Evolutionary conservation across 2,888 invertebrate species (phyloP).

Genomic region (Drosophila acutilabella): DNA sequence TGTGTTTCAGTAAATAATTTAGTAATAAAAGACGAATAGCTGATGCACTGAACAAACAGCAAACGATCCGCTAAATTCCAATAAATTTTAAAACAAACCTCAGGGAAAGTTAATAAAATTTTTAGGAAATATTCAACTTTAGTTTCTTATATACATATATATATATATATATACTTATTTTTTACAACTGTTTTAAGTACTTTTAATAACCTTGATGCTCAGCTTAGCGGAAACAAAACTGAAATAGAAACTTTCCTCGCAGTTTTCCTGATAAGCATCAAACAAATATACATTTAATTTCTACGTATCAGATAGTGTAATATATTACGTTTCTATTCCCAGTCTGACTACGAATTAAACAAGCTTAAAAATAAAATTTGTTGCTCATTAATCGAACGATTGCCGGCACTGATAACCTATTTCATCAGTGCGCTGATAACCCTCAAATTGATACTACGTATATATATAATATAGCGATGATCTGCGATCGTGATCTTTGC

Average conservation of each 20-base stretch:
- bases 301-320: conserved; percentile 9
- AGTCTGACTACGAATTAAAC: neutral
- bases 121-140: too few species aligned
- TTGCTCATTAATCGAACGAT: conserved; percentile 68
- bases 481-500: conserved; percentile 64
- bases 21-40: neutral
- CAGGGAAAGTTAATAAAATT: too few species aligned
- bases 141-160: too few species aligned
- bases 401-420: conserved; percentile 69
- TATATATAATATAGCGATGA: conserved; percentile 49
- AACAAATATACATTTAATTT: neutral
- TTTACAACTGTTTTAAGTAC: neutral
- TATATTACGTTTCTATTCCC: conserved; percentile 3
- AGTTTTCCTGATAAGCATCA: neutral
- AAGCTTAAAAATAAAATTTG: conserved; percentile 56
- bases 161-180: too few species aligned
- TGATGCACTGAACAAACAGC: neutral
- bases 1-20: neutral
- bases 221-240: neutral
- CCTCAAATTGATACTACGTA: conserved; percentile 18
- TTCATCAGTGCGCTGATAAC: conserved; percentile 64
- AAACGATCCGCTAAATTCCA: too few species aligned
- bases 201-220: neutral
- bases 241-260: conserved; percentile 14
- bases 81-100: too few species aligned